A percentile compares a stretch with the other conserved stretches of the same genome.
phyloP scores from a whole-genome alignment of 2,888 invertebrate species.

The Lottia scabra region DNA sequence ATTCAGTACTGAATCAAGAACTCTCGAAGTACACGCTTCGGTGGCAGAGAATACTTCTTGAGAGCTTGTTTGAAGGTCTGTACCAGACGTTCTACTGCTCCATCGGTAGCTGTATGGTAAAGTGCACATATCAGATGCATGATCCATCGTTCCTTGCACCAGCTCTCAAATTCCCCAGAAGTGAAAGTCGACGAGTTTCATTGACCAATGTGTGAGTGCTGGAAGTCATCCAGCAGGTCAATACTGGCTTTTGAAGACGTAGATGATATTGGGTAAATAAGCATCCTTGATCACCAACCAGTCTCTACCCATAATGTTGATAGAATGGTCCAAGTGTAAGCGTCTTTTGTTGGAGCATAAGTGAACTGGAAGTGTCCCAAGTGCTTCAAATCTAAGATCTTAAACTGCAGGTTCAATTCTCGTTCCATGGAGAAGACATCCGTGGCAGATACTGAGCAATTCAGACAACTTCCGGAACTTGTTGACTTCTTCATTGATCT shows the following conservation, averaged over 20 bases:
- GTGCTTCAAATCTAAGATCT: constrained; percentile 10
- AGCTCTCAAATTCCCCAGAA: neutral
- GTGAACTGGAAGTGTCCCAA: constrained; percentile 8
- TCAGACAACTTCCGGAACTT: too few relatives aligned
- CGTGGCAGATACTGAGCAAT: neutral
- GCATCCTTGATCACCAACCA: constrained; percentile 7
- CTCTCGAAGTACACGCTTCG: too few relatives aligned
- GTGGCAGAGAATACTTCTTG: too few relatives aligned
- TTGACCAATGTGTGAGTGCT: constrained; percentile 25
- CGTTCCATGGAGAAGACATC: constrained; percentile 6
- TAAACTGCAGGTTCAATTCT: constrained; percentile 9
- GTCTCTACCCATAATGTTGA: neutral
- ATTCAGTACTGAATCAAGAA: too few relatives aligned
- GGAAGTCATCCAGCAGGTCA: constrained; percentile 17
- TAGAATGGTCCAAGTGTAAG: too few relatives aligned
- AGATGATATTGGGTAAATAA: constrained; percentile 3
- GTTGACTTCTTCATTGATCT: too few relatives aligned
- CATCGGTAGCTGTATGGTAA: too few relatives aligned
- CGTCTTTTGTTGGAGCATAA: too few relatives aligned
- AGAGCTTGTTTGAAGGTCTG: too few relatives aligned
- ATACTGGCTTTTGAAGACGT: constrained; percentile 1
- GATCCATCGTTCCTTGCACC: constrained; percentile 5
- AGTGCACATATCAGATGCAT: neutral
- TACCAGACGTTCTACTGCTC: neutral
- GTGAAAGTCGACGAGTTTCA: constrained; percentile 17